phyloP scores from a whole-genome alignment of 2,797 vertebrate genomes.

The Pachyuromys duprasi region DNA sequence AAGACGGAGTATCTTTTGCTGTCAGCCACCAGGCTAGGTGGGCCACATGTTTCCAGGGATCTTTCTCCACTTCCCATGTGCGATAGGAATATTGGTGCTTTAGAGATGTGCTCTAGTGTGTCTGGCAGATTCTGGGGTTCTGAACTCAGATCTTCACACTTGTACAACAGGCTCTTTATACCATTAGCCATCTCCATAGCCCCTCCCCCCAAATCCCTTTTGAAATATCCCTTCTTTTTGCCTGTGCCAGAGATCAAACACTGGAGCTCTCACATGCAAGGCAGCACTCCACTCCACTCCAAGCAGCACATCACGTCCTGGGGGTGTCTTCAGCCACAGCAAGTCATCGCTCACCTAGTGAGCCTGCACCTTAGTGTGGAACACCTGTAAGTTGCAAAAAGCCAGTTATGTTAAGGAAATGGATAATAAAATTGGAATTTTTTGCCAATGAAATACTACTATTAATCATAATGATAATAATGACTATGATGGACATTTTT shows the following conservation, averaged over 20 bases:
- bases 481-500: background rate
- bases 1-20: background rate
- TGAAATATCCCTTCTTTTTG: background rate
- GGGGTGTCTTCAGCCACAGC: background rate
- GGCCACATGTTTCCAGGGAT: background rate
- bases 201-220: background rate
- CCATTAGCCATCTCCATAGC: background rate
- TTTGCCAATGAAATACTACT: background rate
- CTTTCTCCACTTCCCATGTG: background rate
- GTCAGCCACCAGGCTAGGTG: background rate
- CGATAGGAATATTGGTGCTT: background rate
- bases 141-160: background rate
- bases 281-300: too few relatives aligned
- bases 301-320: background rate
- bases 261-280: background rate
- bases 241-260: background rate
- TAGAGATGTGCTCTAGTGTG: background rate
- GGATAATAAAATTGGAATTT: constrained; percentile 30
- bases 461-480: background rate
- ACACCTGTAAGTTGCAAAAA: constrained; percentile 4
- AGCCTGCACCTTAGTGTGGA: background rate
- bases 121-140: background rate
- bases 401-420: constrained; percentile 47
- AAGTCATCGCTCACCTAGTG: background rate
- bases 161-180: background rate